Base-by-base conservation (phyloP, 2,888 invertebrate species). In the Drosophila borborema region DNA sequence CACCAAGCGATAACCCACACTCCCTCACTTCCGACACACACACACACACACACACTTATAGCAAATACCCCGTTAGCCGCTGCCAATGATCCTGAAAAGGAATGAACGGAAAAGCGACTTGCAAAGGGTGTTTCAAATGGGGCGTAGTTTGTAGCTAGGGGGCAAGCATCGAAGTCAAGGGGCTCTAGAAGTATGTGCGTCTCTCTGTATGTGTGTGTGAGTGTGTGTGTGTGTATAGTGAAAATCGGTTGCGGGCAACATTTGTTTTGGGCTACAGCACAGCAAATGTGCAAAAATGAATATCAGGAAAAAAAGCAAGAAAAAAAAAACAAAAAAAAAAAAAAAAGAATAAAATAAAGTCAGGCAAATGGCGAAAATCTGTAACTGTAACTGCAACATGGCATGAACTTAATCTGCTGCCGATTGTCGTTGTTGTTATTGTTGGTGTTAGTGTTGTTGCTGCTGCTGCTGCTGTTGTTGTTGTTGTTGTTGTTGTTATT, bases 361-460 rank as follows among this genome's bases (percentile, higher is more conserved):
- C 69, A 65, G 70, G 71, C 64, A 74, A 76, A 80, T 74, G 80
- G 79, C 74, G 72, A 70, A 82, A 85, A 80, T 85, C 86, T 85
- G 85, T 87, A 87, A 81, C 86, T 86, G 85, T 87, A 88, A 85
- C 88, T 88, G 85, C 89, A 86, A 87, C 87, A 86, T 86, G 89
- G 86, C 81, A 85, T 86, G 89, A 86, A 86, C 86, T 86, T 86
- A 86, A 86, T 86, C 86, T 86, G 85, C 82, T 86, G 86, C 75
- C 84, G 85, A 84, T 81, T 77, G 76, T 76, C 70, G 61, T 63
- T 56, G 49, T 43, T 28, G 56, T 51, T 46, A 31, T 28, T 23
- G 43, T 23, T 45, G 45, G 20, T 45, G 12, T 62, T 71, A 8
- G 3, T 40, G 34, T 34, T 20, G 36, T 7, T n/a, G n/a, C n/a